These are phyloP conservation scores for Iselma pallidipennis DNA, from an alignment of 2,888 invertebrate genomes.

Conservation along the genomic window DNA sequence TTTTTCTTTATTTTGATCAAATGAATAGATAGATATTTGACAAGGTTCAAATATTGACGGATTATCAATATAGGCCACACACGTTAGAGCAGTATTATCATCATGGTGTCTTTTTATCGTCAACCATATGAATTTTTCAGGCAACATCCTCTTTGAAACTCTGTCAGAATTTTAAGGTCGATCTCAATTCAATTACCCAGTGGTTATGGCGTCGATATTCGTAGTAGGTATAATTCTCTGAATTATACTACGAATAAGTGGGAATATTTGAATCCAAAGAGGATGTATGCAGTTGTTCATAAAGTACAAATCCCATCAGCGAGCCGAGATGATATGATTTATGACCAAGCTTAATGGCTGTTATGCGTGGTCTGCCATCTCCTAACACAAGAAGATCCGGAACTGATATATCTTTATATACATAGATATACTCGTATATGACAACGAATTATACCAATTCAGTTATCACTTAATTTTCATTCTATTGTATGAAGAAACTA, in stretches of 20 bases:
- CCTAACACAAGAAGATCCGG: constrained; percentile 15
- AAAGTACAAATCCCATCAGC: constrained; percentile 23
- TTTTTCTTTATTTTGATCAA: too few species aligned
- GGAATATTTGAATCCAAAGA: constrained; percentile 8
- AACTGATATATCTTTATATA: too few species aligned
- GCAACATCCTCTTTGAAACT: not conserved
- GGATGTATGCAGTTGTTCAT: constrained; percentile 20
- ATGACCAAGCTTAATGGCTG: constrained; percentile 16
- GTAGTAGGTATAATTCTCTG: not conserved
- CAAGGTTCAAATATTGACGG: too few species aligned
- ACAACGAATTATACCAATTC: too few species aligned
- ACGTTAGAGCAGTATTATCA: not conserved
- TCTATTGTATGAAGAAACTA: too few species aligned
- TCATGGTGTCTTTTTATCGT: not conserved
- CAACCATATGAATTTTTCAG: not conserved
- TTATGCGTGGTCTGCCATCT: constrained; percentile 16
- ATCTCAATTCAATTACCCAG: not conserved
- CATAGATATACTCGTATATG: too few species aligned
- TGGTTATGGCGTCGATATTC: not conserved
- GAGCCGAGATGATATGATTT: constrained; percentile 18
- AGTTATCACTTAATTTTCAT: too few species aligned
- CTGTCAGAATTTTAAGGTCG: not conserved
- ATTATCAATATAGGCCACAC: not conserved
- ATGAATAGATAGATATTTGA: too few species aligned
- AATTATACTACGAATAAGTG: not conserved